Percentiles rank a stretch among this genome's conserved stretches.
Evolutionary conservation across 2,888 invertebrate species (phyloP).

Genomic region (Lepeophtheirus nordmannii): DNA sequence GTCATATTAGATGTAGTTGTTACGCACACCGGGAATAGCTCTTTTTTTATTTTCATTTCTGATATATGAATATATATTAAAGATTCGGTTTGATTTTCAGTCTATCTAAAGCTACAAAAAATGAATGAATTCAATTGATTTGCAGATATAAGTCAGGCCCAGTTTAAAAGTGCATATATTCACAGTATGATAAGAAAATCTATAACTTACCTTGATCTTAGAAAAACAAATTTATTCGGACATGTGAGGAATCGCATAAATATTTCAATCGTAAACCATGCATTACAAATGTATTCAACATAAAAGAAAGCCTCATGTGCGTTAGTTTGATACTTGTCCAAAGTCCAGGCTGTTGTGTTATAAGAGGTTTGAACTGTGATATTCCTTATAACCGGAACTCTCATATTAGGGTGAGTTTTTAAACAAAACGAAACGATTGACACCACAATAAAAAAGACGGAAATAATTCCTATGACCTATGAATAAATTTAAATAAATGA

Average conservation of each 20-base stretch:
- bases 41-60: too few species aligned
- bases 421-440: conserved; percentile 98
- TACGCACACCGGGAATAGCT: too few species aligned
- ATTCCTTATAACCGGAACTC: conserved; percentile 64
- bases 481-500: conserved; percentile 32
- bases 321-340: conserved; percentile 74
- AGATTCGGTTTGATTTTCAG: too few species aligned
- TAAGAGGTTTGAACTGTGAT: conserved; percentile 58
- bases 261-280: conserved; percentile 98
- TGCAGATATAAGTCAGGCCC: too few species aligned
- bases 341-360: conserved; percentile 58
- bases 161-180: too few species aligned
- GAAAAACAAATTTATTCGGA: conserved; percentile 83
- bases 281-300: conserved; percentile 94
- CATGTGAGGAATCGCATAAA: conserved; percentile 78
- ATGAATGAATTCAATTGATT: too few species aligned
- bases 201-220: conserved; percentile 48
- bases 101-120: too few species aligned
- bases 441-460: conserved; percentile 98
- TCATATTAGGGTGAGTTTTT: conserved; percentile 97
- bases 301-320: conserved; percentile 95
- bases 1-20: too few species aligned
- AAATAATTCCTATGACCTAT: conserved; percentile 92
- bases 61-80: too few species aligned
- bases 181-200: not conserved